Percentiles rank a stretch among this genome's conserved stretches.
Conservation (phyloP, 2,888 invertebrate species). For the Germaria angustata region DNA sequence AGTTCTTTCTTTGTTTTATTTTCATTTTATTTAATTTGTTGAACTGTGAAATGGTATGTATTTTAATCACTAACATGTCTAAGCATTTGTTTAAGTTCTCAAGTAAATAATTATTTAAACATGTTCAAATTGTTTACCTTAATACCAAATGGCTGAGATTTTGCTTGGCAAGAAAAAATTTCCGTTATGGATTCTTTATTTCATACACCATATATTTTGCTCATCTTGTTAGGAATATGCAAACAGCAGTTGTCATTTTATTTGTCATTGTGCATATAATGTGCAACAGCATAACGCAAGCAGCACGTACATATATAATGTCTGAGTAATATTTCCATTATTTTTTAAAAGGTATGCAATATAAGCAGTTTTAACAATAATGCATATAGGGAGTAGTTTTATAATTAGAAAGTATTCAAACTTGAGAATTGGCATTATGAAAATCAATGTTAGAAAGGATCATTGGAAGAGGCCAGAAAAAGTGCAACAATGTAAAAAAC, state of each 20-base stretch:
- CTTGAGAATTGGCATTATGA: background rate
- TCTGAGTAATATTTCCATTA: constrained; percentile 32
- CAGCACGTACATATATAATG: background rate
- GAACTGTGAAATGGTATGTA: constrained; percentile 55
- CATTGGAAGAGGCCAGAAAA: too few species aligned
- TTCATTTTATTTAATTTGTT: constrained; percentile 44
- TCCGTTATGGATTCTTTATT: constrained; percentile 16
- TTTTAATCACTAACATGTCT: constrained; percentile 24
- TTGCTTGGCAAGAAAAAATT: constrained; percentile 33
- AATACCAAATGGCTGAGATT: constrained; percentile 7
- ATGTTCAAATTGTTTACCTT: too few species aligned
- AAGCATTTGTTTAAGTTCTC: too few species aligned
- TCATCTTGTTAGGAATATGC: constrained; percentile 69
- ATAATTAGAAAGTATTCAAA: constrained; percentile 5
- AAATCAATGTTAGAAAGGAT: background rate
- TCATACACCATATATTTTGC: constrained; percentile 14
- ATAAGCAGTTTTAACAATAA: constrained; percentile 30
- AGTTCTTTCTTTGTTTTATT: too few species aligned
- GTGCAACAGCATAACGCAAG: constrained; percentile 12
- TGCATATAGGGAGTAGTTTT: constrained; percentile 37
- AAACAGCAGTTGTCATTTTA: constrained; percentile 65
- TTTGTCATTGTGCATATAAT: constrained; percentile 64
- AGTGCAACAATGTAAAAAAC: too few species aligned
- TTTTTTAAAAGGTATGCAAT: background rate
- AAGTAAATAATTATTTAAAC: too few species aligned